Evolutionary conservation across 1,140 invertebrate species (phyloP).

Genomic region (Nymphalis io): DNA sequence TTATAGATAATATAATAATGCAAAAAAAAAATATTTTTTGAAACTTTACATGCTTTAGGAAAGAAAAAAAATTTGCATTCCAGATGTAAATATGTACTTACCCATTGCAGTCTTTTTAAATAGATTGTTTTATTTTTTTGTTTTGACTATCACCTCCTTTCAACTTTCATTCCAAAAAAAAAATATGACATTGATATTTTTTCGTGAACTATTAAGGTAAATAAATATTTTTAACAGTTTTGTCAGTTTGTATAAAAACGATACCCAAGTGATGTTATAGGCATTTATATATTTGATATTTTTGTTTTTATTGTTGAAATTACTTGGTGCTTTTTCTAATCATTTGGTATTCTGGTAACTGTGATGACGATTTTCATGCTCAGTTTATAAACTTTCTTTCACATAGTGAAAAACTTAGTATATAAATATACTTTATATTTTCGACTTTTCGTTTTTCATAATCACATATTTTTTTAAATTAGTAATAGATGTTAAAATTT

Average conservation of each 20-base stretch:
- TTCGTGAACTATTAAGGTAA: too few species aligned
- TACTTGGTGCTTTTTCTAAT: slow-evolving; percentile 4
- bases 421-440: not conserved
- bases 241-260: not conserved
- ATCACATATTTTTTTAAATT: not conserved
- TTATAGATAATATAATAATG: slow-evolving; percentile 20
- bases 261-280: not conserved
- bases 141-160: not conserved
- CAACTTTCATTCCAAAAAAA: slow-evolving; percentile 1
- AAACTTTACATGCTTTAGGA: slow-evolving; percentile 36
- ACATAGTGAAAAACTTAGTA: slow-evolving; percentile 11
- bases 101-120: not conserved
- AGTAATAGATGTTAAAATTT: slow-evolving; percentile 10
- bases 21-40: slow-evolving; percentile 36
- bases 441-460: not conserved
- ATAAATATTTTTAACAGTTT: not conserved
- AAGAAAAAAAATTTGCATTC: slow-evolving; percentile 32
- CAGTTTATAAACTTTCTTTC: not conserved
- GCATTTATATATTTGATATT: not conserved
- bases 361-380: not conserved
- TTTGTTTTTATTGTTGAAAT: not conserved
- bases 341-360: not conserved
- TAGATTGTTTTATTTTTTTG: slow-evolving; percentile 13
- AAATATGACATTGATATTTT: not conserved
- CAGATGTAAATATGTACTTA: slow-evolving; percentile 29